Base-by-base conservation (phyloP, 1,140 invertebrate genomes). In the Diachasma alloeum region DNA sequence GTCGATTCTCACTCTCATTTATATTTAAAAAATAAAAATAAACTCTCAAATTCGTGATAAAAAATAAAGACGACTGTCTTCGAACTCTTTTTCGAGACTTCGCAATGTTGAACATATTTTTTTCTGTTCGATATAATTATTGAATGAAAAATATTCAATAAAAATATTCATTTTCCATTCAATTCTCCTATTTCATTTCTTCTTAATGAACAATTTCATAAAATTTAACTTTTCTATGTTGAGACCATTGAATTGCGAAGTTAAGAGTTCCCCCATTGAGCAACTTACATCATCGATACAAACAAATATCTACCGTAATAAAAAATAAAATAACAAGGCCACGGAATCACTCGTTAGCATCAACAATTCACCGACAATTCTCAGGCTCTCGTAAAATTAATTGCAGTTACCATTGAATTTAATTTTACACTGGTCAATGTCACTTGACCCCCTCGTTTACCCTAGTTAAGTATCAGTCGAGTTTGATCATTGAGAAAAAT, bases 11-110 rank as follows among this genome's bases (percentile, higher is more conserved):
- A 42, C 63, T 19, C 19, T 44, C 42, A 68, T 74, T 22, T 78
- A 82, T 79, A 63, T 78, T 71, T 75, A 76, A 78, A 39, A 83
- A 80, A 83, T 74, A 79, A 83, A 59, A 79, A 81, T 83, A 83
- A 80, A 82, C 79, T 83, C 80, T 82, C 59, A 80, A 81, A 63
- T 80, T 59, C 46, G 53, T 74, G 48, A 31, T 77, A 81, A 82
- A 83, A 11, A 75, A 31, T 46, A 76, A 56, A 56, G 48, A 19
- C 48, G 4, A 56, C 15, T 56, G n/a, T 56, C 19, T 56, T 56
- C n/a, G 39, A 42, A 42, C 39, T 42, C 39, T 13, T 4, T 42
- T 4, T 42, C 13, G 13, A 4, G 13, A 4, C 39, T 42, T 42
- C 39, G 39, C 39, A 42, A 42, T 42, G 13, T 42, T 42, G 1